phyloP scores from a whole-genome alignment of 2,113 vertebrate genomes.

The Ariopsis seemanni region DNA sequence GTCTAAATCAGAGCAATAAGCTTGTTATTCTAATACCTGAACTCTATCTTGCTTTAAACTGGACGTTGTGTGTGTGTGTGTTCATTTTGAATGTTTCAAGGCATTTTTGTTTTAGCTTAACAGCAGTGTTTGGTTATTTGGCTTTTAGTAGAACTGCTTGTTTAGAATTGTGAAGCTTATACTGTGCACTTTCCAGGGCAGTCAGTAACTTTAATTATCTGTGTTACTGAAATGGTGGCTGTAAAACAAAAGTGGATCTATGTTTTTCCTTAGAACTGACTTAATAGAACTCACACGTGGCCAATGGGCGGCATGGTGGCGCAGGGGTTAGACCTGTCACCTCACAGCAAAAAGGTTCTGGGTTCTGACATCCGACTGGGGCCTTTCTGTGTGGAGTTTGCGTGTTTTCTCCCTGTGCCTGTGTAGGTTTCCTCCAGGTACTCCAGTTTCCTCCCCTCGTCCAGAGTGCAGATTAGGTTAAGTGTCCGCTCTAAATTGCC shows the following conservation, averaged over 20 bases:
- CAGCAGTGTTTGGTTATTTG: background rate
- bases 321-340: too few species aligned
- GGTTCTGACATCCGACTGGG: too few species aligned
- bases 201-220: background rate
- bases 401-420: too few species aligned
- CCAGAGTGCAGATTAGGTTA: too few species aligned
- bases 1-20: slow-evolving; percentile 26
- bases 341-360: too few species aligned
- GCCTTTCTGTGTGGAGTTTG: too few species aligned
- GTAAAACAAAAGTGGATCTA: background rate
- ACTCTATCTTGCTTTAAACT: background rate
- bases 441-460: too few species aligned
- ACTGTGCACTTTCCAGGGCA: background rate
- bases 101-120: background rate
- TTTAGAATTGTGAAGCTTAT: background rate
- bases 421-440: too few species aligned
- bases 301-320: too few species aligned
- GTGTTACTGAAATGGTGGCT: background rate
- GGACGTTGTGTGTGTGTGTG: too few species aligned
- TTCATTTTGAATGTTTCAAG: background rate
- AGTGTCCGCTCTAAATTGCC: too few species aligned
- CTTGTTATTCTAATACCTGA: background rate
- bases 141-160: background rate
- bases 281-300: background rate
- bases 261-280: background rate